Conservation (phyloP, 2,797 vertebrate genomes). For the Siniperca obscura region DNA sequence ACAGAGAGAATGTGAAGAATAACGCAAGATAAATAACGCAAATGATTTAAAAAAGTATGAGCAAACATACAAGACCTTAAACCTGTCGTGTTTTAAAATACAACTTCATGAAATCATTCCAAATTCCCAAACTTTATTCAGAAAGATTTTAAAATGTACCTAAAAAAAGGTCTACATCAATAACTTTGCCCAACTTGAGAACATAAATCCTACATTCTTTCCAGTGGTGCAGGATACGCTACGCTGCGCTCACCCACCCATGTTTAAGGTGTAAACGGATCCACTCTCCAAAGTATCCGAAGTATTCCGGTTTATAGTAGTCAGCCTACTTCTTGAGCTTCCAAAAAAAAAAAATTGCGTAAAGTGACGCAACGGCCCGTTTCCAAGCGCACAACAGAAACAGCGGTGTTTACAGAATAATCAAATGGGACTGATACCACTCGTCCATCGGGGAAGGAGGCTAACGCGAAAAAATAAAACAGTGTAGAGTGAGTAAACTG, state of each 20-base stretch:
- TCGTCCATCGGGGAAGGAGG: slow-evolving; percentile 68
- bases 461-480: slow-evolving; percentile 75
- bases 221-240: slow-evolving; percentile 66
- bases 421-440: slow-evolving; percentile 46
- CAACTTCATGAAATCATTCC: not conserved
- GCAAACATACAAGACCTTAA: not conserved
- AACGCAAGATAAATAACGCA: slow-evolving; percentile 26
- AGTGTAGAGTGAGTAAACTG: slow-evolving; percentile 83
- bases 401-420: slow-evolving; percentile 59
- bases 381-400: slow-evolving; percentile 44
- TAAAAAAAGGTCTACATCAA: not conserved
- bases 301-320: slow-evolving; percentile 53
- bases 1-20: slow-evolving; percentile 14
- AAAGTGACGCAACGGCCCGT: slow-evolving; percentile 61
- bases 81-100: not conserved
- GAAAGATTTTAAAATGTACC: not conserved
- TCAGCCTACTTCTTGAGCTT: slow-evolving; percentile 64
- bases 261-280: slow-evolving; percentile 55
- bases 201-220: slow-evolving; percentile 36
- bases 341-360: slow-evolving; percentile 11
- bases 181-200: slow-evolving; percentile 60
- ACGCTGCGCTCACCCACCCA: slow-evolving; percentile 70
- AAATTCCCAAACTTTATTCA: slow-evolving; percentile 4
- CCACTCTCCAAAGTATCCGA: slow-evolving; percentile 56
- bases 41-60: slow-evolving; percentile 38